Base-by-base conservation (phyloP, 2,888 invertebrate genomes). In the Apotomis betuletana region DNA sequence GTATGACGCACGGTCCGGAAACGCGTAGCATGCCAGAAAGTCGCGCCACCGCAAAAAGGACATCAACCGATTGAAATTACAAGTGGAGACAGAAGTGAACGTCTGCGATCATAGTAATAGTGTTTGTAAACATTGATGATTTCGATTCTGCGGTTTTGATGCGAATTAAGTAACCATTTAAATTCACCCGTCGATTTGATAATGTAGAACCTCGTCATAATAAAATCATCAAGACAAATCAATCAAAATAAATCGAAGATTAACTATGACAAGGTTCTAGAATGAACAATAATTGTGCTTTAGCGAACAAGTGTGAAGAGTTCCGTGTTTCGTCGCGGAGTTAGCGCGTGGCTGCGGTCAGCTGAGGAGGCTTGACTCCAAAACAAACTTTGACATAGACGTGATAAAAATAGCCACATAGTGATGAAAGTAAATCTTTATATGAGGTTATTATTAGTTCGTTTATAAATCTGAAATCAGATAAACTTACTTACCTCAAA, bases 1-100 rank as follows among this genome's bases (percentile, higher is more conserved):
- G 49, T 15, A 57, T 67, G 71, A 67, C 71, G 67, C 71, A 62
- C 55, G 49, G 64, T 41, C 71, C 71, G 71, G 71, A 71, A 71
- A 67, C 54, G n/a, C 36, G 54, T 46, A 13, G 59, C 52, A 38
- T 70, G 52, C 64, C 64, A 27, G 27, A 15, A 8, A 49, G 49
- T 49, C 49, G 3, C 36, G 63, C 13, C 36, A 54, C 36, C 51
- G 60, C 60, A 67, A 57, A 49, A 67, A 71, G 71, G 67, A 67
- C 71, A 44, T 5, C 55, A 36, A 57, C 55, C 12, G 41, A 41
- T 3, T 51, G 36, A 51, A 41, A 6, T 12, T 44, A 36, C 49
- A 57, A 55, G 46, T 46, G 44, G 55, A 55, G 27, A 9, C 69
- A 27, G 51, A 58, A 59, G 59, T 70, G 70, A 70, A 65, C 10